These are phyloP conservation scores for Tolypeutes matacus DNA, from an alignment of 2,797 vertebrate genomes.

Conservation along the genomic window DNA sequence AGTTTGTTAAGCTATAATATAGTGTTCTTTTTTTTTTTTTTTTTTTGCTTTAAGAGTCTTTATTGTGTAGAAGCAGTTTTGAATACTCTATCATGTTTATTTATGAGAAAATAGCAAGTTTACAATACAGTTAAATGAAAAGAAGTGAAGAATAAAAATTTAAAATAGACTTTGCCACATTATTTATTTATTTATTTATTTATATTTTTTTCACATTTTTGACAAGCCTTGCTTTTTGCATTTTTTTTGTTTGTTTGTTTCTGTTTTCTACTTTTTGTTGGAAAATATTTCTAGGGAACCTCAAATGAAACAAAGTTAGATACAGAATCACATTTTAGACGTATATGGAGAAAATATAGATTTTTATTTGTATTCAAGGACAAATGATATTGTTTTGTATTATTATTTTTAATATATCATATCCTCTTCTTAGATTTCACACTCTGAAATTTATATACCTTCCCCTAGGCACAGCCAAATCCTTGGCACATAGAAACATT, in stretches of 20 bases:
- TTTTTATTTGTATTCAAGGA: conserved; percentile 4
- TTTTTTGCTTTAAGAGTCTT: not conserved
- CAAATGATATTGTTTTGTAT: conserved; percentile 5
- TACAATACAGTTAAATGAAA: conserved; percentile 50
- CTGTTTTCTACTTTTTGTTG: not conserved
- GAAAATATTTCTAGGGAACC: conserved; percentile 41
- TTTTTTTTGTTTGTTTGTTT: not conserved
- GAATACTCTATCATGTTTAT: conserved; percentile 47
- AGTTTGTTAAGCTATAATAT: not conserved
- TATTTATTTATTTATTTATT: no score
- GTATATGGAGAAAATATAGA: not conserved
- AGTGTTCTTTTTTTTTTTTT: not conserved
- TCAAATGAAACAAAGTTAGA: conserved; percentile 46
- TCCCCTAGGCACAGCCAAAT: not conserved
- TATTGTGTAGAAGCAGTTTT: conserved; percentile 40
- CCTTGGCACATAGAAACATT: not conserved
- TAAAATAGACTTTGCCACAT: conserved; percentile 44
- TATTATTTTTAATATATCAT: not conserved
- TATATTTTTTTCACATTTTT: no score
- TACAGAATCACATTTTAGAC: not conserved
- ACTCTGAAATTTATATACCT: not conserved
- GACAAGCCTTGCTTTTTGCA: not conserved
- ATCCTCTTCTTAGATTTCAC: not conserved
- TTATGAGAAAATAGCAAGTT: conserved; percentile 62
- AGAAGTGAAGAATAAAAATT: conserved; percentile 34